Evolutionary conservation across 1,140 invertebrate species (phyloP).

Genomic region (Trypoxylus dichotomus): DNA sequence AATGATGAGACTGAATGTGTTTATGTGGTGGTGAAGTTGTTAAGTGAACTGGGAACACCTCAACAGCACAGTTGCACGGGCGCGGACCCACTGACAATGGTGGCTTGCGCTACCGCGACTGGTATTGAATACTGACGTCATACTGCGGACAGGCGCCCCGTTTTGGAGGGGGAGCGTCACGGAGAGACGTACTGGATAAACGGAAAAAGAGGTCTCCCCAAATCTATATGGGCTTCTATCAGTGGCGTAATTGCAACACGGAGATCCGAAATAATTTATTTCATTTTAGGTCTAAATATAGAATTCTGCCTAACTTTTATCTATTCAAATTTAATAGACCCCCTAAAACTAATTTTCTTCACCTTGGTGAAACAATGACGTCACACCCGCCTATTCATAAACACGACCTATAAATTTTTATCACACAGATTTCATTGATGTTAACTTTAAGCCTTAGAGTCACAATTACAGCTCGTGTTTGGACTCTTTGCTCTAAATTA

Average conservation of each 20-base stretch:
- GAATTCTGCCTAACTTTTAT: too few relatives aligned
- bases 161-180: slow-evolving; percentile 8
- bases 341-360: too few relatives aligned
- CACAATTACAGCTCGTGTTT: too few relatives aligned
- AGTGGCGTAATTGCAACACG: background rate
- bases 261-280: background rate
- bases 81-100: slow-evolving; percentile 26
- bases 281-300: too few relatives aligned
- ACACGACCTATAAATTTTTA: too few relatives aligned
- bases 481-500: too few relatives aligned
- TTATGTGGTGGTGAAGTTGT: background rate
- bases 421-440: too few relatives aligned
- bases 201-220: slow-evolving; percentile 5
- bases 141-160: slow-evolving; percentile 27
- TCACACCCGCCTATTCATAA: too few relatives aligned
- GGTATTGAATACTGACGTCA: slow-evolving; percentile 27
- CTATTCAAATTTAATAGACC: too few relatives aligned
- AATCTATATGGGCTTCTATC: background rate
- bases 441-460: too few relatives aligned
- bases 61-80: slow-evolving; percentile 23
- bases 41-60: slow-evolving; percentile 14
- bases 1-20: background rate
- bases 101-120: slow-evolving; percentile 26
- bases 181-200: background rate
- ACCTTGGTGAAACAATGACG: too few relatives aligned